phyloP scores from a whole-genome alignment of 2,113 vertebrate genomes.

The Panthera leo region DNA sequence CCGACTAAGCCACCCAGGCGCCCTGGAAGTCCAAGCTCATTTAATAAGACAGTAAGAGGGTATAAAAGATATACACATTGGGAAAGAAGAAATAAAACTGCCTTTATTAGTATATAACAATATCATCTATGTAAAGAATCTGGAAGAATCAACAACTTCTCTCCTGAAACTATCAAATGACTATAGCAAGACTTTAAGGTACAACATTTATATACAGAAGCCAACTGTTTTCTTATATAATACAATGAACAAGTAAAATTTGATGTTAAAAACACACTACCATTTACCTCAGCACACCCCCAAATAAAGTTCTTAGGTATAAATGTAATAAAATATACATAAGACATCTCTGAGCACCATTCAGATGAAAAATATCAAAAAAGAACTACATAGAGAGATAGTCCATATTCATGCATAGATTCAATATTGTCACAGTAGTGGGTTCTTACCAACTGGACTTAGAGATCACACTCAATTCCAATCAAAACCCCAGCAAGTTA shows the following conservation, averaged over 20 bases:
- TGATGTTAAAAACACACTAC: neutral
- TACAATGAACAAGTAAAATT: neutral
- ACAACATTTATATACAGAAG: neutral
- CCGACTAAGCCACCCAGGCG: too few relatives aligned
- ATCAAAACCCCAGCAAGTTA: neutral
- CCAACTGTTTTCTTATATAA: neutral
- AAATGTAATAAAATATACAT: neutral
- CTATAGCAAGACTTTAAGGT: neutral
- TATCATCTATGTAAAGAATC: neutral
- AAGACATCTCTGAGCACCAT: neutral
- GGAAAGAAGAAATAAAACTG: neutral
- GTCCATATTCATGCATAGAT: neutral
- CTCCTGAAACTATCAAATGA: neutral
- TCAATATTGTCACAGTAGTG: neutral
- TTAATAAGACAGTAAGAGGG: neutral
- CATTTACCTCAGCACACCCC: too few relatives aligned
- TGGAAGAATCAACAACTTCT: neutral
- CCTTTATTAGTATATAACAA: neutral
- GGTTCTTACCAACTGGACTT: neutral
- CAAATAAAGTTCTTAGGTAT: neutral
- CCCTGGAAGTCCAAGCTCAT: neutral
- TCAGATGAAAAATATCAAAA: neutral
- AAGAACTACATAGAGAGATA: neutral
- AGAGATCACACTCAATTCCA: neutral
- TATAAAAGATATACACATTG: neutral